Conservation (phyloP, 2,797 vertebrate genomes). For the Malurus leucopterus region DNA sequence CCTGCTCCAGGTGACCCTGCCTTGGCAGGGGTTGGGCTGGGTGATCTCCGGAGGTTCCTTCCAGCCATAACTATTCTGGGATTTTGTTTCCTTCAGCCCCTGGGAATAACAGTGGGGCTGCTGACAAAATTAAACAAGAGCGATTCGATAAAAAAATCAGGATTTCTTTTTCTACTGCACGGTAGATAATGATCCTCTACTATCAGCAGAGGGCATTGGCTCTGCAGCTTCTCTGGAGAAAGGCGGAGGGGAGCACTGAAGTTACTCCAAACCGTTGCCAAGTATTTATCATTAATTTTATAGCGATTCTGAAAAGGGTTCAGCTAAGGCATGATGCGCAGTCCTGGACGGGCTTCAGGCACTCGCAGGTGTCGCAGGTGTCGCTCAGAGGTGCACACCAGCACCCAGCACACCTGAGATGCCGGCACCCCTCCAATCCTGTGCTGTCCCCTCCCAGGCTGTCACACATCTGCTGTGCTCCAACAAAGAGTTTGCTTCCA, state of each 20-base stretch:
- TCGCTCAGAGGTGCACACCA: rapidly evolving
- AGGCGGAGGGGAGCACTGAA: not conserved
- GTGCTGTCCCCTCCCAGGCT: not conserved
- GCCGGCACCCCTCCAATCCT: rapidly evolving
- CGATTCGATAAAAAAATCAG: rapidly evolving
- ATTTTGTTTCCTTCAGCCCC: not conserved
- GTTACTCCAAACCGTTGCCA: not conserved
- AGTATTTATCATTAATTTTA: not conserved
- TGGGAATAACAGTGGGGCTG: too few relatives aligned
- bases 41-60: too few relatives aligned
- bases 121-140: not conserved
- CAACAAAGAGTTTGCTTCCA: rapidly evolving
- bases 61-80: not conserved
- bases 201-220: not conserved
- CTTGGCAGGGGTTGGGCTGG: not conserved
- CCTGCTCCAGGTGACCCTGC: not conserved
- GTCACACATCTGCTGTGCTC: rapidly evolving
- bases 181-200: not conserved
- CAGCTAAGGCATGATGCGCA: rapidly evolving
- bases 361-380: not conserved
- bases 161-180: rapidly evolving
- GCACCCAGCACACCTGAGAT: too few relatives aligned
- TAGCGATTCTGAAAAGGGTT: not conserved
- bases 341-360: not conserved
- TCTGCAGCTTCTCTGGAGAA: not conserved